Base-by-base conservation (phyloP, 2,113 vertebrate genomes). In the Corydoras maculifer region DNA sequence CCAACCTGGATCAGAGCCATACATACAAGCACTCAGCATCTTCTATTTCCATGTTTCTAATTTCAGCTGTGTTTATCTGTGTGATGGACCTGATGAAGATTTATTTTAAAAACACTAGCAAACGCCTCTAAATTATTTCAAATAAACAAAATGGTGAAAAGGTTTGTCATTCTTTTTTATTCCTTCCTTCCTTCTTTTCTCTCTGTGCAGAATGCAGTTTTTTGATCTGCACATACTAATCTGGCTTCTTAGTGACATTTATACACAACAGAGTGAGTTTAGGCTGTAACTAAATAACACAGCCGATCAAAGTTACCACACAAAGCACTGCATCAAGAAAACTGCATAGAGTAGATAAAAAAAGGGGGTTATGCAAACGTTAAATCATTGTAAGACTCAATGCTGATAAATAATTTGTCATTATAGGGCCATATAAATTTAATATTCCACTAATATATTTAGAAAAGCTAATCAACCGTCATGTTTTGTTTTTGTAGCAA, bases 51-150 rank as follows among this genome's bases (percentile, higher is more conserved):
- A 55, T 7, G 65, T 68, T 54, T 68, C 53, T 18, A 32, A 53
- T 68, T 72, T 65, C 62, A 65, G 54, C 57, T 18, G 54, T 14
- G 5, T 14, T 55, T 31, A 67, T 15, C 65, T 55, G 51, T 30
- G 51, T 25, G 13, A n/a, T 14, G 51, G 18, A 50, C 62, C 25
- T 8, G 31, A 58, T 43, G 15, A 68, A 30, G 5, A 51, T 50
- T 35, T 3, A 9, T 49, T 49, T 15, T 18, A 18, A 57, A 4
- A n/a, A n/a, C 14, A 15, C n/a, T 57, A 57, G 54, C 53, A n/a
- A n/a, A 8, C 12, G 3, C 54, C 14, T 57, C 3, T 0, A 14
- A 6, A 13, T 13, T n/a, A 7, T 14, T 53, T 6, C 9, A 53
- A 43, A 43, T 43, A 8, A 43, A 43, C 35, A 43, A 43, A 43